Evolutionary conservation across 1,140 invertebrate species (phyloP).

Genomic region (Scaptomyza pallida): DNA sequence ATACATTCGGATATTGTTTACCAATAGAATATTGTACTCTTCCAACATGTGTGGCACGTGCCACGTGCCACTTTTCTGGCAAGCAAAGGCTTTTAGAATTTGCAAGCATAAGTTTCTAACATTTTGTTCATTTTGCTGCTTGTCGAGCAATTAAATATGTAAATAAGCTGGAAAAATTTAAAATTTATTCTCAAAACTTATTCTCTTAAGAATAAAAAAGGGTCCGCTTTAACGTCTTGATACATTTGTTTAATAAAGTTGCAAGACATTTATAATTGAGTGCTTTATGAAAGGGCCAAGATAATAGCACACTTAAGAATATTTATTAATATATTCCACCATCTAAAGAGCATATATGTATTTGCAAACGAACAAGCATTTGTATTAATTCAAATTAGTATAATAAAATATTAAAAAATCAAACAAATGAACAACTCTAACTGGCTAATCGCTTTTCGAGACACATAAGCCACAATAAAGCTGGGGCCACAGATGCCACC

Average conservation of each 20-base stretch:
- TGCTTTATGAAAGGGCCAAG: background rate
- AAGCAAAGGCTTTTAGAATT: slow-evolving; percentile 2
- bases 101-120: slow-evolving; percentile 9
- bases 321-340: too few species aligned
- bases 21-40: too few species aligned
- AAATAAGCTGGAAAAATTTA: slow-evolving; percentile 45
- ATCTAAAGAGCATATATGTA: too few species aligned
- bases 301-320: background rate
- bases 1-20: too few species aligned
- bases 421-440: slow-evolving; percentile 20
- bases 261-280: background rate
- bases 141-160: slow-evolving; percentile 60
- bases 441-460: slow-evolving; percentile 30
- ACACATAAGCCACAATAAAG: slow-evolving; percentile 66
- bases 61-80: too few species aligned
- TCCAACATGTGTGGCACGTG: too few species aligned
- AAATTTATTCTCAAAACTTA: background rate
- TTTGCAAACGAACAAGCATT: background rate
- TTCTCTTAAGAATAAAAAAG: too few species aligned
- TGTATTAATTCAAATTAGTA: slow-evolving; percentile 11
- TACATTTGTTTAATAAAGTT: background rate
- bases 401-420: background rate
- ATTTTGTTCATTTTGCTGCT: slow-evolving; percentile 10
- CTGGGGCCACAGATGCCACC: slow-evolving; percentile 61
- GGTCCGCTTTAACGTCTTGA: background rate